Base-by-base conservation (phyloP, 2,797 vertebrate species). In the Peromyscus nudipes region DNA sequence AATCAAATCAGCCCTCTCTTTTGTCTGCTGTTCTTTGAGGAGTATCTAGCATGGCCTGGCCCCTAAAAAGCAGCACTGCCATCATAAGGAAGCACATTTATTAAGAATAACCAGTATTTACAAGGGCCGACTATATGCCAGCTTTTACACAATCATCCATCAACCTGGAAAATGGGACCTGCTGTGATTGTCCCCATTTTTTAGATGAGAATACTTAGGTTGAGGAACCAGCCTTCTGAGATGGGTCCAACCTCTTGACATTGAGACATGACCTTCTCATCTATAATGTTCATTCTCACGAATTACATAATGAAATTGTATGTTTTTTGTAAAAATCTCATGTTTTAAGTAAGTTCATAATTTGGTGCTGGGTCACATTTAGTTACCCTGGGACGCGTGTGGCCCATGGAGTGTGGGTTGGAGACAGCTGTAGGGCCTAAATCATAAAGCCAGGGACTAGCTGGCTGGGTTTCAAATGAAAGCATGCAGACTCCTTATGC, bases 1-100 rank as follows among this genome's bases (percentile, higher is more conserved):
- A 23, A 14, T 29, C 16, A 12, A 19, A 34, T 21, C 67, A 25
- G 12, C n/a, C 75, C 64, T 82, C 37, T 64, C 55, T 34, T 87
- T 88, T 95, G 64, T 84, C 84, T 27, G 34, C 60, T 91, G 64
- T 83, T 89, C 19, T 13, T 65, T 89, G n/a, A 89, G 19, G 52
- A 65, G 79, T 67, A 96, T 89, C 71, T 57, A 94, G 46, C 40
- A 73, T 29, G 52, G 87, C 64, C 52, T 57, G 46, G 75, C 52
- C 52, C 21, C 13, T 43, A 82, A 73, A 92, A 90, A 95, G 49
- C 46, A 46, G 46, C 40, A 31, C 34, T 92, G 60, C 46, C 79
- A 46, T 49, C 69, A 3, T 60, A 96, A 67, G 13, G 62, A 55
- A 4, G 31, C 23, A 88, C 81, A 69, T 37, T 96, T 79, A 82